Evolutionary conservation across 2,888 invertebrate species (phyloP), one percentile per base, ranked within the genome.

Genomic region (Leucophenga maculata): DNA sequence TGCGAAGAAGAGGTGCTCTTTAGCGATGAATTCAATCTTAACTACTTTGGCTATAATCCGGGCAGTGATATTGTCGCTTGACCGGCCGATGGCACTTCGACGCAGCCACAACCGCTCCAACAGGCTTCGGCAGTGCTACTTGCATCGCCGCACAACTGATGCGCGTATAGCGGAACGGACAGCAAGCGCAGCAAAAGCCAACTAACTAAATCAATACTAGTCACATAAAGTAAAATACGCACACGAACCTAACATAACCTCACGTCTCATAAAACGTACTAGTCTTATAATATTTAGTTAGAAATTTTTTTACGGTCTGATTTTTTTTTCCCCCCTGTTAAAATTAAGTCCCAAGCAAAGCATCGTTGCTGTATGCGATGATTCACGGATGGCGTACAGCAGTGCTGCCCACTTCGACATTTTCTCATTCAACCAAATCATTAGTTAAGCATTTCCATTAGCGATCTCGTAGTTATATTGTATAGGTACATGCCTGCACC

Each of bases 21-120:
- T 71, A 88, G 85, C 72, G 89, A 89, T 74, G 89, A 89, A 18
- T 89, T 89, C 73, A 89, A 89, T 83, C 83, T 89, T 68, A 89
- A 88, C 72, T 89, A 89, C 78, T 88, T 88, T 79, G 85, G 87
- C 60, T 88, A 88, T 68, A 88, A 85, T 79, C 75, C 86, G 18
- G 84, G 83, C 46, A 88, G 79, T 72, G 89, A 89, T 72, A 88
- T 89, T 74, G 87, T 87, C 76, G 88, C 89, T 80, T 89, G 88
- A 89, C 88, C 85, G 73, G 75, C 6, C 18, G 39, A 22, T 60
- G 22, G 20, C 11, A 71, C 70, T 52, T 14, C 64, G n/a, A 20
- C 71, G 8, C 6, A 1, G 20, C 6, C 4, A 44, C 48, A 22
- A 14, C 48, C 54, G 55, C 60, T 13, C 9, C 65, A 65, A 14